phyloP scores from a whole-genome alignment of 2,113 vertebrate genomes.

The Orthonyx spaldingii region DNA sequence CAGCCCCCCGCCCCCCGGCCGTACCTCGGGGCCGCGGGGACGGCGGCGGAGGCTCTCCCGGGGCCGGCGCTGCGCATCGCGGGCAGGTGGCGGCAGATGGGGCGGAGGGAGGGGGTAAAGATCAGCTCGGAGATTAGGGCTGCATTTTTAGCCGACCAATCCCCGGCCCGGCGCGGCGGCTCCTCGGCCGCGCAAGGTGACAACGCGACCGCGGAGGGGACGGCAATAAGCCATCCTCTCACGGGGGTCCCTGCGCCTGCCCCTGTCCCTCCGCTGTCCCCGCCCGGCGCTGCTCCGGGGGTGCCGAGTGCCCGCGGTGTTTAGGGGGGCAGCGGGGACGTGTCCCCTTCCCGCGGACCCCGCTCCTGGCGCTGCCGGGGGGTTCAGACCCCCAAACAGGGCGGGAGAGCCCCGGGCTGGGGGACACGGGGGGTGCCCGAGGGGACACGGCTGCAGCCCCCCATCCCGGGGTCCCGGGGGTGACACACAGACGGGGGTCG shows the following conservation, averaged over 20 bases:
- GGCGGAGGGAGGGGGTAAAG: constrained; percentile 59
- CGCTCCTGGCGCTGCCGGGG: not conserved
- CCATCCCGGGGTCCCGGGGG: not conserved
- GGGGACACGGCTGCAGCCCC: not conserved
- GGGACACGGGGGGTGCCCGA: not conserved
- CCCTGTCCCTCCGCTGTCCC: not conserved
- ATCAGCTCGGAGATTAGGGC: constrained; percentile 69
- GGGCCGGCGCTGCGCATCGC: not conserved
- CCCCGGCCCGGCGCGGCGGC: not conserved
- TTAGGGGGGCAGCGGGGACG: not conserved
- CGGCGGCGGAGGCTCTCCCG: not conserved
- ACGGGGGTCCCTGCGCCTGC: not conserved
- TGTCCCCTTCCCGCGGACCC: no score
- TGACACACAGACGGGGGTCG: not conserved
- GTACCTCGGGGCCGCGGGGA: not conserved
- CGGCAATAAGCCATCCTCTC: not conserved
- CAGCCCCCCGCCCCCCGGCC: not conserved
- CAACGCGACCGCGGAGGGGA: not conserved
- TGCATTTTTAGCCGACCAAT: constrained; percentile 75
- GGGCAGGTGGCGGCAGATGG: constrained; percentile 60
- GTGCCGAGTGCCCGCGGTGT: no score
- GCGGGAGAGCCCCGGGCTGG: no score
- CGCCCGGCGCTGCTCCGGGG: not conserved
- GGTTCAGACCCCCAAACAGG: not conserved
- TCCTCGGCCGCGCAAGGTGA: constrained; percentile 63